These are phyloP conservation scores for Tolypeutes matacus DNA, from an alignment of 2,797 vertebrate genomes.

Conservation along the genomic window DNA sequence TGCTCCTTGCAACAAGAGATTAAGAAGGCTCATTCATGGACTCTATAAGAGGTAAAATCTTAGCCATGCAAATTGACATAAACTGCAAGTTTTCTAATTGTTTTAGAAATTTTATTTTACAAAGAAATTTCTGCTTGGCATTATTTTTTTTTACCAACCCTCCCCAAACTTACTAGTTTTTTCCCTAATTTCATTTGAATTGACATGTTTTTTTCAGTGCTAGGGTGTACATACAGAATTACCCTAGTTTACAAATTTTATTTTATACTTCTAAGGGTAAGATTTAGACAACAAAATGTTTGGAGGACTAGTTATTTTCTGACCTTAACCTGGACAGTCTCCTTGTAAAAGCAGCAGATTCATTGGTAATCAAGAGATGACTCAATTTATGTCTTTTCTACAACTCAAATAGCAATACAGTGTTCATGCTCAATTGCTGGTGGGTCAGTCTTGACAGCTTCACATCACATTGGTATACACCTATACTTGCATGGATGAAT, in stretches of 20 bases:
- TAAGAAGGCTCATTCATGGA: neutral
- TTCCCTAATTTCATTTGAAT: constrained; percentile 41
- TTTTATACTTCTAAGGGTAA: constrained; percentile 22
- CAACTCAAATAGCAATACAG: neutral
- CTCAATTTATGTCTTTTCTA: constrained; percentile 10
- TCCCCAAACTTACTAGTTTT: constrained; percentile 26
- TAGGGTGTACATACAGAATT: neutral
- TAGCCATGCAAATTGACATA: neutral
- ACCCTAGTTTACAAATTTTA: neutral
- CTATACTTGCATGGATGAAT: constrained; percentile 63
- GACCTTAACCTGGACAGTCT: neutral
- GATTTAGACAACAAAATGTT: constrained; percentile 21
- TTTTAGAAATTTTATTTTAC: constrained; percentile 49
- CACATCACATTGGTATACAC: constrained; percentile 2
- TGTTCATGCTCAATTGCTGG: constrained; percentile 26
- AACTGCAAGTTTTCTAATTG: neutral
- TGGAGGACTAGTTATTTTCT: neutral
- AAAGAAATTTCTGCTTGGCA: neutral
- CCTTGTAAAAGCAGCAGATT: neutral
- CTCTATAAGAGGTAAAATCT: neutral
- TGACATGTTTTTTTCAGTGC: neutral
- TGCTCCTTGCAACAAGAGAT: neutral
- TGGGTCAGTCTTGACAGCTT: constrained; percentile 68
- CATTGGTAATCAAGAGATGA: constrained; percentile 32
- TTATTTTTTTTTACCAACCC: neutral